Evolutionary conservation across 2,888 invertebrate genomes (phyloP).

Genomic region (Allophyes oxyacanthae): DNA sequence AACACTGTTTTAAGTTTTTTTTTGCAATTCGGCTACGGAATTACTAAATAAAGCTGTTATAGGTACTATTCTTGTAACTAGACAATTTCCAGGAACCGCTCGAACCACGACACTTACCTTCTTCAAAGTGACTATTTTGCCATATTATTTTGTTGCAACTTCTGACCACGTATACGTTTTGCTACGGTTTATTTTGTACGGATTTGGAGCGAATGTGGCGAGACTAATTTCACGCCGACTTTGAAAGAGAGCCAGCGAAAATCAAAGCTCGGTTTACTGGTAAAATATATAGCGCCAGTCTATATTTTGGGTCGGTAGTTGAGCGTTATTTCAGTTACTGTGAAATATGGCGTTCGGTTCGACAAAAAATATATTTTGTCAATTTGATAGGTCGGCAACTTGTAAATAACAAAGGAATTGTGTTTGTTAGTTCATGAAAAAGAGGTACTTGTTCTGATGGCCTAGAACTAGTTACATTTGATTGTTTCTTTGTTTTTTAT

Average conservation of each 20-base stretch:
- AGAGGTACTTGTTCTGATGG: neutral
- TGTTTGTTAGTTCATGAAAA: slow-evolving; percentile 14
- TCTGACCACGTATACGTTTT: slow-evolving; percentile 41
- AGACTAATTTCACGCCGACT: slow-evolving; percentile 72
- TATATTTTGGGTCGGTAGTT: slow-evolving; percentile 54
- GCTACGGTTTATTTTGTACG: slow-evolving; percentile 60
- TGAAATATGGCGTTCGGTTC: slow-evolving; percentile 43
- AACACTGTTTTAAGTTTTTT: too few relatives aligned
- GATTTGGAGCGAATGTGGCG: slow-evolving; percentile 61
- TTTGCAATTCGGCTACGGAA: too few relatives aligned
- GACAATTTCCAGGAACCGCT: too few relatives aligned
- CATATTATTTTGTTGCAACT: slow-evolving; percentile 20
- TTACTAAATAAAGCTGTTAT: too few relatives aligned
- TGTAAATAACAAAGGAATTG: slow-evolving; percentile 29
- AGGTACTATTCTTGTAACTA: too few relatives aligned
- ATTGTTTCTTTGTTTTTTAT: slow-evolving; percentile 12
- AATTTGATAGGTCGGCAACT: slow-evolving; percentile 42
- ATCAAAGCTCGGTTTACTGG: slow-evolving; percentile 64
- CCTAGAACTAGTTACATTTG: slow-evolving; percentile 1
- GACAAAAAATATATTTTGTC: slow-evolving; percentile 39
- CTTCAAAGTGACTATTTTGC: neutral
- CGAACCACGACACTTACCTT: too few relatives aligned
- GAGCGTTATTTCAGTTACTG: slow-evolving; percentile 45
- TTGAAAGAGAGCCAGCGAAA: slow-evolving; percentile 67
- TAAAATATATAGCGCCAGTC: slow-evolving; percentile 50